Percentiles rank a stretch among this genome's conserved stretches.
Conservation (phyloP, 2,113 vertebrate genomes). For the Lethenteron camtschaticum region DNA sequence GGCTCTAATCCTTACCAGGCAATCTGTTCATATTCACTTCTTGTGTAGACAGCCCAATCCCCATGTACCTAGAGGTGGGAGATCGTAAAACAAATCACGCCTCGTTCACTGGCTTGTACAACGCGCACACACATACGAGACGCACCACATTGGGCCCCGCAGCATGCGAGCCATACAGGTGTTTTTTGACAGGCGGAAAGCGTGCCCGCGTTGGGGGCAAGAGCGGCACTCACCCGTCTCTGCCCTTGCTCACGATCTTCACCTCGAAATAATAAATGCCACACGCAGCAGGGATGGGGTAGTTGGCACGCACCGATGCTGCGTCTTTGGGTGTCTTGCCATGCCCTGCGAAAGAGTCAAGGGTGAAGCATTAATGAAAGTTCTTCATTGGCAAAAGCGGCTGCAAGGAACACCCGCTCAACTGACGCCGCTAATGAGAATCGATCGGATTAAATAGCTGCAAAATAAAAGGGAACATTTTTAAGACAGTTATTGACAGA, state of each 20-base stretch:
- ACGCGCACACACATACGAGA: not conserved
- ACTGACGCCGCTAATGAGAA: too few relatives aligned
- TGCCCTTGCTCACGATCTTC: conserved; percentile 97
- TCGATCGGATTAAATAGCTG: too few relatives aligned
- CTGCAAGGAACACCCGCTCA: too few relatives aligned
- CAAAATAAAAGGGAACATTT: too few relatives aligned
- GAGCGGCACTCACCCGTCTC: conserved; percentile 63
- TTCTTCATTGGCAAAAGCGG: too few relatives aligned
- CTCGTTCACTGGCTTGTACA: not conserved
- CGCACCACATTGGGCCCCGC: not conserved
- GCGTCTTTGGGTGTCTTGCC: conserved; percentile 98
- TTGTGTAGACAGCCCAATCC: conserved; percentile 94
- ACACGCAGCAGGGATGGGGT: conserved; percentile 91
- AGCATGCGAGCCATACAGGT: not conserved
- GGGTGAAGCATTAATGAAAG: too few relatives aligned
- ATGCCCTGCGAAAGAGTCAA: conserved; percentile 39
- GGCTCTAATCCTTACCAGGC: conserved; percentile 39
- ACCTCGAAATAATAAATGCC: conserved; percentile 99
- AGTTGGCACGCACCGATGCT: conserved; percentile 81
- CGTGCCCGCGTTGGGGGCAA: not conserved
- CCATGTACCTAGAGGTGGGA: conserved; percentile 65
- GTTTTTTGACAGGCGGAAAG: not conserved
- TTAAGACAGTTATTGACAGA: too few relatives aligned
- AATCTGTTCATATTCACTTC: conserved; percentile 99
- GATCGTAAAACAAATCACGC: conserved; percentile 13